phyloP scores from a whole-genome alignment of 2,888 invertebrate genomes.

The Miltochrista miniata region DNA sequence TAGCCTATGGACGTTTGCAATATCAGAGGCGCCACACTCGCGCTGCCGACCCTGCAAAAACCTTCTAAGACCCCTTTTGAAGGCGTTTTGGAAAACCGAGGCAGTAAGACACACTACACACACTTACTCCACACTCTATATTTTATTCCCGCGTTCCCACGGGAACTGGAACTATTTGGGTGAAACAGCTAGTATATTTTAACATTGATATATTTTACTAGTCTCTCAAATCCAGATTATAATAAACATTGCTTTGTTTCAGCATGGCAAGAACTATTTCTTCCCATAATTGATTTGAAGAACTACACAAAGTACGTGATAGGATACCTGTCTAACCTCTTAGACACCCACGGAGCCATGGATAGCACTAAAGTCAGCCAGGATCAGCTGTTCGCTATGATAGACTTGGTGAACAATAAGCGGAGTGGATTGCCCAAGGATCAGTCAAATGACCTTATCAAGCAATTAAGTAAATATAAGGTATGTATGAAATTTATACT shows the following conservation, averaged over 20 bases:
- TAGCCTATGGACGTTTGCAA: no score
- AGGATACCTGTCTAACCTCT: slow-evolving; percentile 83
- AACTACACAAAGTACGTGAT: slow-evolving; percentile 87
- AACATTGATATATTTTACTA: no score
- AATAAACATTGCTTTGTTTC: slow-evolving; percentile 38
- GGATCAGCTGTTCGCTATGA: slow-evolving; percentile 84
- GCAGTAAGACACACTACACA: no score
- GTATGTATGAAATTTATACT: slow-evolving; percentile 50
- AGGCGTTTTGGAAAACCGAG: no score
- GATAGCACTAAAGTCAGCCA: slow-evolving; percentile 65
- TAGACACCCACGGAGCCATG: slow-evolving; percentile 68
- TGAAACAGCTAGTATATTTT: no score
- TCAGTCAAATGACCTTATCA: slow-evolving; percentile 79
- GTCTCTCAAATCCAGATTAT: no score
- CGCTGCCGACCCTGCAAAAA: no score
- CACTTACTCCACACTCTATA: no score
- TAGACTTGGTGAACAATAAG: slow-evolving; percentile 84
- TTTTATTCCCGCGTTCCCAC: no score
- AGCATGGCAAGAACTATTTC: slow-evolving; percentile 90
- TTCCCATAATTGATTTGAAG: slow-evolving; percentile 88
- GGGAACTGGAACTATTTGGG: no score
- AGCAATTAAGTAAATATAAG: slow-evolving; percentile 82
- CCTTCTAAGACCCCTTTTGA: no score
- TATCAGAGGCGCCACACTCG: no score
- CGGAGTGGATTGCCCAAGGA: slow-evolving; percentile 82